These are phyloP conservation scores for Drosophila repleta DNA, from an alignment of 1,140 invertebrate species.

Conservation along the genomic window DNA sequence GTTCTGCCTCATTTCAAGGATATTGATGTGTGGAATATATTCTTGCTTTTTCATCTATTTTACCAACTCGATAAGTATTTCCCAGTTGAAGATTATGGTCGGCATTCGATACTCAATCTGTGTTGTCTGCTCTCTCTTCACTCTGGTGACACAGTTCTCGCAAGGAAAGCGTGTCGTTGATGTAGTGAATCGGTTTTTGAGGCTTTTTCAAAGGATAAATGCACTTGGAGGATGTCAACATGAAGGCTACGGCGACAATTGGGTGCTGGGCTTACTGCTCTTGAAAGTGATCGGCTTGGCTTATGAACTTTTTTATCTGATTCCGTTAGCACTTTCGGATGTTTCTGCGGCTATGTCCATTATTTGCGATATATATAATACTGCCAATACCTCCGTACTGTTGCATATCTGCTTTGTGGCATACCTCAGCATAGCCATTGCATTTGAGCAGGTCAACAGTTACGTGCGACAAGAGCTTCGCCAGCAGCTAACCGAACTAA, in stretches of 20 bases:
- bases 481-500: slow-evolving; percentile 3
- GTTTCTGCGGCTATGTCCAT: neutral
- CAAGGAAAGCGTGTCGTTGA: slow-evolving; percentile 11
- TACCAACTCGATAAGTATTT: neutral
- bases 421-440: slow-evolving; percentile 55
- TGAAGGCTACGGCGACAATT: slow-evolving; percentile 29
- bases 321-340: neutral
- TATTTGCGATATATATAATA: slow-evolving; percentile 22
- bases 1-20: slow-evolving; percentile 20
- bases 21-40: slow-evolving; percentile 5
- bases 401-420: slow-evolving; percentile 46
- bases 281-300: slow-evolving; percentile 17
- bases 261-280: slow-evolving; percentile 38
- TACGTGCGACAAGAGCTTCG: slow-evolving; percentile 46
- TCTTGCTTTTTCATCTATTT: neutral
- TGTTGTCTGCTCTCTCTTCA: slow-evolving; percentile 19
- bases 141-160: slow-evolving; percentile 49
- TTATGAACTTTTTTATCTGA: slow-evolving; percentile 16
- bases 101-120: slow-evolving; percentile 5
- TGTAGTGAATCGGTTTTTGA: slow-evolving; percentile 43
- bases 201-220: slow-evolving; percentile 28
- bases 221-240: neutral
- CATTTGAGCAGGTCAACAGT: slow-evolving; percentile 50
- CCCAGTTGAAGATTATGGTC: slow-evolving; percentile 13
- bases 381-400: slow-evolving; percentile 30